Percentiles rank a stretch among this genome's conserved stretches.
Conservation (phyloP, 2,888 invertebrate genomes). For the Agrotis exclamationis region DNA sequence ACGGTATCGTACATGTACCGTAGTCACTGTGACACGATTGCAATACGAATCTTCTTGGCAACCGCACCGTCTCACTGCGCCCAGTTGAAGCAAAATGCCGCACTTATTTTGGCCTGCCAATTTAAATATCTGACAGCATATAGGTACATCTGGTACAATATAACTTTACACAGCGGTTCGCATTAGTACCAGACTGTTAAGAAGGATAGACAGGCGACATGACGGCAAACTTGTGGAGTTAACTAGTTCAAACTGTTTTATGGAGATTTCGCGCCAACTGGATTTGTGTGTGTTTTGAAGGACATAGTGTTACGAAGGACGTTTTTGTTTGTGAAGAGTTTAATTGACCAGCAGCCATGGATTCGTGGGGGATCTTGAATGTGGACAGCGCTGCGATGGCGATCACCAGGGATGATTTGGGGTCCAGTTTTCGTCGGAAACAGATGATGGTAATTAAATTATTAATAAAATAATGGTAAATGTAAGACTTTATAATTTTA, state of each 20-base stretch:
- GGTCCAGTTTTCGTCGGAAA: conserved; percentile 89
- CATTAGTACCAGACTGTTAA: conserved; percentile 71
- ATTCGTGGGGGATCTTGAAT: conserved; percentile 94
- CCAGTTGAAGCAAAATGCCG: conserved; percentile 91
- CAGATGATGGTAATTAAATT: conserved; percentile 77
- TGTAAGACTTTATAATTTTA: neutral
- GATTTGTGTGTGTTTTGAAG: conserved; percentile 69
- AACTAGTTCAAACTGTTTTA: conserved; percentile 59
- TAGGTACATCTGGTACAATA: conserved; percentile 73
- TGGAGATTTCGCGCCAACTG: conserved; percentile 76
- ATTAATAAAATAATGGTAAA: neutral
- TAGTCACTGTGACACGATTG: conserved; percentile 80
- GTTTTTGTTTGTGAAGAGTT: conserved; percentile 66
- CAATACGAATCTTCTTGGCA: conserved; percentile 90
- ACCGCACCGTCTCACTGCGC: conserved; percentile 77
- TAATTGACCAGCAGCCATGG: conserved; percentile 86
- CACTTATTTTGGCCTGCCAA: conserved; percentile 91
- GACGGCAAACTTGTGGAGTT: conserved; percentile 66
- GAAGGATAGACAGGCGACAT: conserved; percentile 69
- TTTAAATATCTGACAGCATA: conserved; percentile 82
- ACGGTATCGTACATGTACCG: conserved; percentile 62
- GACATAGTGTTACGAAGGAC: conserved; percentile 49
- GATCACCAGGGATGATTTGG: conserved; percentile 93
- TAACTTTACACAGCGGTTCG: conserved; percentile 71
- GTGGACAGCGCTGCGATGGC: conserved; percentile 92